These are phyloP conservation scores for Cathartes aura DNA, from an alignment of 2,113 vertebrate genomes.

Conservation along the genomic window DNA sequence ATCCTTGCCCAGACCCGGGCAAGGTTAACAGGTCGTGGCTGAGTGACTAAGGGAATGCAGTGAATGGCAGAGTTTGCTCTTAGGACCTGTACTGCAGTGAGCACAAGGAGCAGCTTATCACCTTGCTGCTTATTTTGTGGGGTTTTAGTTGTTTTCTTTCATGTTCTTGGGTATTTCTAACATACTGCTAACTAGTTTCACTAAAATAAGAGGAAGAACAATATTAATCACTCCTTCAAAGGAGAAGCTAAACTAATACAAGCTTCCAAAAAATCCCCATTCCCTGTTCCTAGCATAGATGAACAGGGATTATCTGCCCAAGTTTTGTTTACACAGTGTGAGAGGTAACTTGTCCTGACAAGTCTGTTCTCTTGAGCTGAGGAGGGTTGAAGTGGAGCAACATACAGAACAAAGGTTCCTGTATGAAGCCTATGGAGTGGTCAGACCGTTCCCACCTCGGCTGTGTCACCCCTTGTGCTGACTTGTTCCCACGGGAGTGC, in stretches of 20 bases:
- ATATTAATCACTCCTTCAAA: neutral
- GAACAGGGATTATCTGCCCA: neutral
- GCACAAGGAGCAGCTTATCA: neutral
- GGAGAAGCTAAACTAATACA: neutral
- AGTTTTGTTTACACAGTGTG: neutral
- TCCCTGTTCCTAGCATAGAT: neutral
- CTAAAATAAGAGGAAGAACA: neutral
- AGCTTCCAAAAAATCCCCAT: neutral
- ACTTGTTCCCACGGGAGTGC: rapidly evolving
- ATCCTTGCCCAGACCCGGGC: neutral
- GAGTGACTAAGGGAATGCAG: neutral
- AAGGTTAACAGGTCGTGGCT: neutral
- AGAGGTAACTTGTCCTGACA: neutral
- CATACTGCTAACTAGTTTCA: neutral
- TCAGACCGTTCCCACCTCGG: rapidly evolving
- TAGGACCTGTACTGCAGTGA: neutral
- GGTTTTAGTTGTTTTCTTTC: neutral
- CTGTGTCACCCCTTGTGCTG: neutral
- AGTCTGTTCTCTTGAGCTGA: neutral
- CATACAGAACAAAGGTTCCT: neutral
- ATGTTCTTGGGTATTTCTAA: neutral
- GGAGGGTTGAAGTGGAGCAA: neutral
- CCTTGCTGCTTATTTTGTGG: neutral
- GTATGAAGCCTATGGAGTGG: neutral
- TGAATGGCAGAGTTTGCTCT: neutral